Evolutionary conservation across 2,113 vertebrate species (phyloP).

Genomic region (Etheostoma cragini): DNA sequence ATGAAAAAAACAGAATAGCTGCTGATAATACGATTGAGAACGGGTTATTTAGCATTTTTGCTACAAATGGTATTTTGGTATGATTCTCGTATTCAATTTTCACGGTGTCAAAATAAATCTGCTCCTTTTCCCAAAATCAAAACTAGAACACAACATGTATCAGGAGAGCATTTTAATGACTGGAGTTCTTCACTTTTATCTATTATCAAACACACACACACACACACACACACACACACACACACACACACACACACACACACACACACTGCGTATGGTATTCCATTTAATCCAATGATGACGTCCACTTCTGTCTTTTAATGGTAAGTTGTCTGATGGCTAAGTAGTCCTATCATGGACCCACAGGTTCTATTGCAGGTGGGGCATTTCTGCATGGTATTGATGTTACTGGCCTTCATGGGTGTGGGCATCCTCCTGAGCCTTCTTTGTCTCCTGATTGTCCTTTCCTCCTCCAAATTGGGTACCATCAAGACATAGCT

Average conservation of each 20-base stretch:
- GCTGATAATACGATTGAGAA: background rate
- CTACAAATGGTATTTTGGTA: background rate
- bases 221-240: background rate
- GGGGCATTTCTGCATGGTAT: background rate
- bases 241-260: slow-evolving; percentile 13
- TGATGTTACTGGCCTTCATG: no score
- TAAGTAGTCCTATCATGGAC: background rate
- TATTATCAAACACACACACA: background rate
- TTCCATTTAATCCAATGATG: background rate
- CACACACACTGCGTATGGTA: background rate
- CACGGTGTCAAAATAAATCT: background rate
- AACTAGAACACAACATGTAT: background rate
- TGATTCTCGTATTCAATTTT: background rate
- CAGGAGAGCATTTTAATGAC: background rate
- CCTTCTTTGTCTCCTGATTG: no score
- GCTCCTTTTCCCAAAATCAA: background rate
- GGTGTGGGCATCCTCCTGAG: no score
- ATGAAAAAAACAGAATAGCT: background rate
- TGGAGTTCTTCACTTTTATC: background rate
- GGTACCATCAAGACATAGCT: no score
- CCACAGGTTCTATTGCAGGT: background rate
- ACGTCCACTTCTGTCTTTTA: background rate
- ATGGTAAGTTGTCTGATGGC: background rate
- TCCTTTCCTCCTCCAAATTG: no score
- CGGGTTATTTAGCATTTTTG: background rate